Base-by-base conservation (phyloP, 1,140 invertebrate genomes). In the Geopemphigus sp. region DNA sequence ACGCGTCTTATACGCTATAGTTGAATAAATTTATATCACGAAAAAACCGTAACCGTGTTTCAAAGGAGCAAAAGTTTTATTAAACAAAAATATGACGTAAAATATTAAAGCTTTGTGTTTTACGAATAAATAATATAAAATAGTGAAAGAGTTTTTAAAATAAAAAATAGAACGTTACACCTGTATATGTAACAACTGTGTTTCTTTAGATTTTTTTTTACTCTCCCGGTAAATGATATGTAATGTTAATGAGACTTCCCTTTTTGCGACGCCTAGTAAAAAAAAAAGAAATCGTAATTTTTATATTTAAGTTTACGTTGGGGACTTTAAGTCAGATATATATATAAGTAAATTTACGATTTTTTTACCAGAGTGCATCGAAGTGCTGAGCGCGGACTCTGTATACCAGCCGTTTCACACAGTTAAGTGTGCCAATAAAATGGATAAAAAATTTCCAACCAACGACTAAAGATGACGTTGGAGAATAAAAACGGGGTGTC, bases 91-190 rank as follows among this genome's bases (percentile, higher is more conserved):
- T 4, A 39, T 4, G 15, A 29, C 19, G 6, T 4, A 32, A 64
- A 64, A 39, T 26, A 26, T 61, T 61, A 61, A 64, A 64, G 61
- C 61, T 32, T 32, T 64, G 61, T 29, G 29, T 64, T 64, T 6
- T 39, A 64, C 32, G 19, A 29, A 64, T 64, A 64, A 64, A 64
- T 39, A 39, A 39, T 64, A 64, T 64, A 10, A 39, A 5, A 26
- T 64, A 59, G 19, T 32, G 29, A 64, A n/a, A 39, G 32, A 39
- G 32, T 39, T 39, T 39, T 39, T 39, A 4, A n/a, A n/a, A n/a
- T n/a, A n/a, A n/a, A n/a, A n/a, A n/a, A n/a, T n/a, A n/a, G n/a
- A n/a, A n/a, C 8, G 3, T 39, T 8, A 39, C 3, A 39, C 32
- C 32, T 39, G 8, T 8, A 39, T 8, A 8, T 39, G 32, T 39